Conservation (phyloP, 1,140 invertebrate genomes). For the Dreissena rostriformis region DNA sequence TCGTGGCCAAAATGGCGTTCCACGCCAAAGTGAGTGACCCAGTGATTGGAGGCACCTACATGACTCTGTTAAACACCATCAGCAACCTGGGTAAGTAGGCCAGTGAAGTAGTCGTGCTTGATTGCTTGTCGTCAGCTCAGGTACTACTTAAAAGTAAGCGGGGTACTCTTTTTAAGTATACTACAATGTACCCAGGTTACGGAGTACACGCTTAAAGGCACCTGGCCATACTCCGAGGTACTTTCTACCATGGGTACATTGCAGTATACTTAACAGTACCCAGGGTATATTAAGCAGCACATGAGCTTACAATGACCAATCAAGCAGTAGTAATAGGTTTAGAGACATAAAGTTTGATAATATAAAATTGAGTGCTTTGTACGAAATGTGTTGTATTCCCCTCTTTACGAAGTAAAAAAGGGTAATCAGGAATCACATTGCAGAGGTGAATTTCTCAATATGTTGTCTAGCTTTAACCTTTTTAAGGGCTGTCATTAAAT, state of each 20-base stretch:
- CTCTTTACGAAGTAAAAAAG: too few relatives aligned
- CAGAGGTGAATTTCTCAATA: too few relatives aligned
- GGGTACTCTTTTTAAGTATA: neutral
- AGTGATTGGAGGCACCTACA: conserved; percentile 98
- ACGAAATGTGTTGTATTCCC: too few relatives aligned
- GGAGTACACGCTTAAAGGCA: neutral
- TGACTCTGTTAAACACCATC: conserved; percentile 99
- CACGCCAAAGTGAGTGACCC: conserved; percentile 94
- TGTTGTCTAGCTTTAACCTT: too few relatives aligned
- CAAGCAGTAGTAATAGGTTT: too few relatives aligned
- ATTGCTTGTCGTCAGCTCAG: neutral
- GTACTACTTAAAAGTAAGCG: neutral
- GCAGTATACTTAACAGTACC: neutral
- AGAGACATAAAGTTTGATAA: too few relatives aligned
- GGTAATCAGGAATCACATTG: too few relatives aligned
- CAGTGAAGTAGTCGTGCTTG: neutral
- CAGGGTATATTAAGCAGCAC: neutral
- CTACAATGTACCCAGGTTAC: too few relatives aligned
- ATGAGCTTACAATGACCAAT: too few relatives aligned
- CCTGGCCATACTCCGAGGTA: too few relatives aligned
- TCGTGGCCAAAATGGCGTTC: conserved; percentile 90
- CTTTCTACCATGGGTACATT: neutral
- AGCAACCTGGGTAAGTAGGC: conserved; percentile 89
- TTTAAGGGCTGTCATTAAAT: too few relatives aligned
- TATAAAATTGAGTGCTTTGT: too few relatives aligned